Percentiles rank a stretch among this genome's conserved stretches.
Evolutionary conservation across 1,140 invertebrate genomes (phyloP).

Genomic region (Aethina tumida): DNA sequence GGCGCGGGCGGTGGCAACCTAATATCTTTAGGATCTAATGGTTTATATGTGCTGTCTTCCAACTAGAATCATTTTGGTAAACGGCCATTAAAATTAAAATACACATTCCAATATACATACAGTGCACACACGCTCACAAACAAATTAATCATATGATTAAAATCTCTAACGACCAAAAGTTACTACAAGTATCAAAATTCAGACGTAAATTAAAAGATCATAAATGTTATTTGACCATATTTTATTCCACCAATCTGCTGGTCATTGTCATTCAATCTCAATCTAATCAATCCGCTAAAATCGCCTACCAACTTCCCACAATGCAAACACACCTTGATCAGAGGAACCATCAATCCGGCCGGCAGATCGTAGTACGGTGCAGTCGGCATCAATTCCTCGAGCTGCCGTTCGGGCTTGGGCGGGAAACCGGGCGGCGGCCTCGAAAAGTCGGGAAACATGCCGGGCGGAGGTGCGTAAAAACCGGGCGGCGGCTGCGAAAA

Average conservation of each 20-base stretch:
- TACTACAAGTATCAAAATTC: conserved; percentile 8
- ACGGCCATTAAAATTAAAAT: conserved; percentile 16
- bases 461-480: conserved; percentile 40
- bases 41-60: conserved; percentile 83
- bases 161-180: neutral
- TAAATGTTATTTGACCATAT: neutral
- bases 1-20: conserved; percentile 86
- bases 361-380: conserved; percentile 95
- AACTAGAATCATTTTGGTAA: conserved; percentile 45
- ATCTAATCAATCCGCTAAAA: too few species aligned
- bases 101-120: conserved; percentile 5
- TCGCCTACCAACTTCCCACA: neutral
- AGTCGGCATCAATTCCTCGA: conserved; percentile 73
- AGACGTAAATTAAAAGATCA: conserved; percentile 1
- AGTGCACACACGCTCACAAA: too few species aligned
- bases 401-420: conserved; percentile 38
- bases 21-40: conserved; percentile 82
- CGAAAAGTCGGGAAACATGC: conserved; percentile 64
- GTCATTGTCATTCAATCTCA: too few species aligned
- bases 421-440: conserved; percentile 75
- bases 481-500: conserved; percentile 49
- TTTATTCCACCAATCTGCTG: too few species aligned
- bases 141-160: neutral
- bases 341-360: conserved; percentile 87
- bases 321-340: conserved; percentile 63